Conservation (phyloP, 2,797 vertebrate species). For the Syngnathus rostellatus region DNA sequence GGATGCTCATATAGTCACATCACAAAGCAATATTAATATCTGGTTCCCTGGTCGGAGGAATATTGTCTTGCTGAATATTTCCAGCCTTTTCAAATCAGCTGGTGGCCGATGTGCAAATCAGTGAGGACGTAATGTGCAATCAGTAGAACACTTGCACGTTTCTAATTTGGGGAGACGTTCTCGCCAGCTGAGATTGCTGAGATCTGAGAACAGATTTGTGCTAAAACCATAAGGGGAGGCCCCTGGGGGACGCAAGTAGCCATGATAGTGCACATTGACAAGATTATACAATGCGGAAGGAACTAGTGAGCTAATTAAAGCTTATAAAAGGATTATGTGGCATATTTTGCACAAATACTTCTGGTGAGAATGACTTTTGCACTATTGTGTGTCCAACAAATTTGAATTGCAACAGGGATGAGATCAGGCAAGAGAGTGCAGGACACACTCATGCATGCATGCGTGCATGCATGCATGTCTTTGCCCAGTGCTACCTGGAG, state of each 20-base stretch:
- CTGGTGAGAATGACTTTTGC: not conserved
- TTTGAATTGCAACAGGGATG: not conserved
- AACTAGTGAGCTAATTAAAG: not conserved
- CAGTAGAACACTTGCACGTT: not conserved
- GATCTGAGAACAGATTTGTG: slow-evolving; percentile 10
- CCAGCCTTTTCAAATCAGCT: slow-evolving; percentile 2
- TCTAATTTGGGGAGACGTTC: slow-evolving; percentile 9
- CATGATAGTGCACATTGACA: not conserved
- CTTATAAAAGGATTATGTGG: not conserved
- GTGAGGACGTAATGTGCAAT: slow-evolving; percentile 7
- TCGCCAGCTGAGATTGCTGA: slow-evolving; percentile 1
- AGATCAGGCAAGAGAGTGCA: slow-evolving; percentile 5
- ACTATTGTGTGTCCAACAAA: not conserved
- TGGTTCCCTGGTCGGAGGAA: not conserved
- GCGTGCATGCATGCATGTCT: slow-evolving; percentile 14
- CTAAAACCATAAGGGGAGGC: slow-evolving; percentile 9
- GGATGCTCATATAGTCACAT: not conserved
- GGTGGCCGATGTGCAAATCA: slow-evolving; percentile 3
- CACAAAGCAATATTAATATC: slow-evolving; percentile 3
- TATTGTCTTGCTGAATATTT: slow-evolving; percentile 1
- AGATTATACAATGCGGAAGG: not conserved
- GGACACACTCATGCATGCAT: slow-evolving; percentile 26
- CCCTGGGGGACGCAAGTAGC: not conserved
- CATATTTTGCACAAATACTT: not conserved
- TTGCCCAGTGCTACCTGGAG: slow-evolving; percentile 16